Percentiles rank a stretch among this genome's conserved stretches.
Evolutionary conservation across 2,888 invertebrate genomes (phyloP).

Genomic region (Drosophila setosimentum): DNA sequence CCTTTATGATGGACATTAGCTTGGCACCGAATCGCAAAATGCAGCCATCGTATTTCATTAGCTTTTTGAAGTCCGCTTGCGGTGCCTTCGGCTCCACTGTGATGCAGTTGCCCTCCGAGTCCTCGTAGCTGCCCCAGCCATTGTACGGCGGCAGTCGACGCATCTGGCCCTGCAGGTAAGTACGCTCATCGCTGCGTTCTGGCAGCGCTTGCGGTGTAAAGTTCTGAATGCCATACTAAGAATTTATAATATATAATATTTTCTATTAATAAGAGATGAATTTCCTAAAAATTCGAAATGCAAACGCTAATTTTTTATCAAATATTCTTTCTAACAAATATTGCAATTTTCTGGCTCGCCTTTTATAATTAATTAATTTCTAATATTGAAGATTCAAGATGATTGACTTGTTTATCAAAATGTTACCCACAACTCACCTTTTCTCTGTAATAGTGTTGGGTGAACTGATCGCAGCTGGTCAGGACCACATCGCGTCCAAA

Average conservation of each 20-base stretch:
- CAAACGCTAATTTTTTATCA: too few relatives aligned
- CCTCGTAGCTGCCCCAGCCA: slow-evolving; percentile 95
- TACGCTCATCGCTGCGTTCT: slow-evolving; percentile 64
- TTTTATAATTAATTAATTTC: too few relatives aligned
- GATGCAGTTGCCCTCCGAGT: slow-evolving; percentile 94
- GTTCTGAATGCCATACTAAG: slow-evolving; percentile 84
- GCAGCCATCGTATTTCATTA: slow-evolving; percentile 91
- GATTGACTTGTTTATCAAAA: neutral
- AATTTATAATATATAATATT: too few relatives aligned
- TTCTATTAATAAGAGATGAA: too few relatives aligned
- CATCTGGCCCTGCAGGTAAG: slow-evolving; percentile 36
- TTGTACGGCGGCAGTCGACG: slow-evolving; percentile 92
- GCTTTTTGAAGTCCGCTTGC: slow-evolving; percentile 91
- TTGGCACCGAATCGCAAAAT: slow-evolving; percentile 92
- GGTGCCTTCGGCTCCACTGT: slow-evolving; percentile 92
- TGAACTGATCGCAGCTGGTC: slow-evolving; percentile 94
- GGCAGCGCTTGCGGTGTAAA: slow-evolving; percentile 79
- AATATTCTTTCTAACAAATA: too few relatives aligned
- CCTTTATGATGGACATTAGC: slow-evolving; percentile 90
- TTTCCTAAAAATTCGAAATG: too few relatives aligned
- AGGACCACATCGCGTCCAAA: slow-evolving; percentile 93
- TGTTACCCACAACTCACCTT: slow-evolving; percentile 83
- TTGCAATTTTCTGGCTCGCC: too few relatives aligned
- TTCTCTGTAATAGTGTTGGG: slow-evolving; percentile 92
- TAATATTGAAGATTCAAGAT: too few relatives aligned